These are phyloP conservation scores for Varanus salvator DNA, from an alignment of 2,113 vertebrate species.

Conservation along the genomic window DNA sequence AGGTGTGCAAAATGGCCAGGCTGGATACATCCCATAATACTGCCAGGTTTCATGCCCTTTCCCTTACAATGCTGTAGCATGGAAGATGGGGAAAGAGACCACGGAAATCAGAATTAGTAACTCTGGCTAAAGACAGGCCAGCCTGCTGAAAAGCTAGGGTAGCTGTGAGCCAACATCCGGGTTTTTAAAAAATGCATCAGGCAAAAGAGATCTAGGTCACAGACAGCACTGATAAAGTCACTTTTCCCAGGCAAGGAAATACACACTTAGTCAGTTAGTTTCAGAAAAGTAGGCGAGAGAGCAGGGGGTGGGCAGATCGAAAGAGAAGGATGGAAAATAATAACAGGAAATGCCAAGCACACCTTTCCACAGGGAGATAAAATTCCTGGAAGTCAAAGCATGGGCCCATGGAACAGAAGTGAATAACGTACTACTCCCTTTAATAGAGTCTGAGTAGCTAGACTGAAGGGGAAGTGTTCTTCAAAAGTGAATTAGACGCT, in stretches of 20 bases:
- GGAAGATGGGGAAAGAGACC: conserved; percentile 31
- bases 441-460: too few species aligned
- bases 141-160: neutral
- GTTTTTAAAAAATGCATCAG: conserved; percentile 8
- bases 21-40: neutral
- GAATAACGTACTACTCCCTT: neutral
- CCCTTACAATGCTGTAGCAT: neutral
- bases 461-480: too few species aligned
- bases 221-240: neutral
- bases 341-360: neutral
- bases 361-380: neutral
- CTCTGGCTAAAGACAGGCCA: neutral
- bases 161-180: neutral
- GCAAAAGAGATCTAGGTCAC: neutral
- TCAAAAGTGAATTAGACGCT: neutral
- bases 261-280: conserved; percentile 35
- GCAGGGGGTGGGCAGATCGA: neutral
- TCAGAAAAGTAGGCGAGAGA: conserved; percentile 30
- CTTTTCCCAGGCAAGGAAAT: conserved; percentile 19
- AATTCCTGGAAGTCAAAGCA: neutral
- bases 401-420: neutral
- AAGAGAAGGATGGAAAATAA: conserved; percentile 40
- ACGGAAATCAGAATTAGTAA: neutral
- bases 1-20: neutral
- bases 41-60: neutral